Base-by-base conservation (phyloP, 2,797 vertebrate genomes). In the Chrysocyon brachyurus region DNA sequence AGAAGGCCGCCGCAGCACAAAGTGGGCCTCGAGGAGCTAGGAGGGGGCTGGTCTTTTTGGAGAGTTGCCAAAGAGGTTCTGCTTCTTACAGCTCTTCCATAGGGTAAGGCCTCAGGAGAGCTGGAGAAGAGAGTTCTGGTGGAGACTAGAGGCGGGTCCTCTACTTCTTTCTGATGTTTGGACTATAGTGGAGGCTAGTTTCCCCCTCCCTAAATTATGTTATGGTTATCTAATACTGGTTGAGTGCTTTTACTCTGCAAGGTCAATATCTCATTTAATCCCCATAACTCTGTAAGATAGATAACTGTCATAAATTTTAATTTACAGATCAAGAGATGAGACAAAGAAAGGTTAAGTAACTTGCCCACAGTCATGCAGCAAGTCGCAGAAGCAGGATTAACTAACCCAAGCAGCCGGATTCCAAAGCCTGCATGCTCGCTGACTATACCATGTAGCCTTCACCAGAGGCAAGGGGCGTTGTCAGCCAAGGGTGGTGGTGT, bases 311-410 rank as follows among this genome's bases (percentile, higher is more conserved):
- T 78, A 49, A 79, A 17, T 3, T 17, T 14, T 85, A 73, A 79
- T 33, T 70, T 88, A 78, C 24, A 36, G 46, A 24, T 33, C 77
- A 81, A 63, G 72, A 56, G 77, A 78, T 19, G 24, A 85, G 90
- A 19, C 63, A 84, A 46, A 79, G 46, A 24, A 73, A 91, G 24
- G 12, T 59, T 73, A 84, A 4, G 16, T 57, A 77, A 61, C 77
- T 70, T 22, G 70, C n/a, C 16, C 61, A 66, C n/a, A 54, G 52
- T 70, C 66, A 78, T 2, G 31, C 26, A 63, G 33, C 72, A 75
- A 72, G 61, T 28, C 12, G 4, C 19, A 90, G 21, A 72, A 49
- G 63, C 0, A 52, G 36, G 85, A 21, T 70, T 86, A 40, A 56
- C 28, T 78, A 56, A 84, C 21, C 8, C 4, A 28, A 3, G 24